Evolutionary conservation across 2,113 vertebrate species (phyloP), one percentile per base, ranked within the genome.

Genomic region (Cheirogaleus medius): DNA sequence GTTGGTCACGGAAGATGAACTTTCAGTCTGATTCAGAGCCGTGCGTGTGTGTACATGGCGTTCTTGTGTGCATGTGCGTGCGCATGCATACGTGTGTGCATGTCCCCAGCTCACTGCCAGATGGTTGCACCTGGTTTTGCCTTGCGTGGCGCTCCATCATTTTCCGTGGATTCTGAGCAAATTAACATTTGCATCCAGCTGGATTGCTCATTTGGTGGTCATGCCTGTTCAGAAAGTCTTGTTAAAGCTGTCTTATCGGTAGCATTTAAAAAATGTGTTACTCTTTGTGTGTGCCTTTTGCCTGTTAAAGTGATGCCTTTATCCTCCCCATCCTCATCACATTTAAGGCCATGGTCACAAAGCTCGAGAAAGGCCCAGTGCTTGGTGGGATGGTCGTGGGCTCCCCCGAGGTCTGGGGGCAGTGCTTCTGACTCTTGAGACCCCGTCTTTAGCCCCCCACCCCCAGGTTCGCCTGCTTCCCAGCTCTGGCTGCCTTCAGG

Each of bases 31-130:
- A 47, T 37, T 44, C 37, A 32, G 54, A 69, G 5, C 32, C 21
- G 34, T 13, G 5, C 12, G 13, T 47, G 71, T 15, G 4, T 27
- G 18, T 3, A 52, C 10, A 6, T 47, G 71, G 71, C 13, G 6
- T 47, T 39, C 7, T 29, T 20, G 9, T 12, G 3, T 25, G 4
- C 4, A 1, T 8, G 11, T 8, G 0, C 6, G 17, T 3, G 37
- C 5, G 2, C 44, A 11, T 32, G 1, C 54, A 1, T 47, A 34
- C 6, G 0, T 54, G 44, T 34, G 12, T 47, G 39, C 13, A 23
- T 47, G 25, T 78, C 58, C 27, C 64, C 34, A 66, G 63, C 32
- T 74, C 42, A 8, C 7, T 60, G n/a, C 83, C 56, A 17, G 3
- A 49, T 3, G 71, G 27, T 17, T 63, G 86, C 54, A 23, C 64